Percentiles rank a stretch among this genome's conserved stretches.
Conservation (phyloP, 2,797 vertebrate species). For the Cuculus canorus region DNA sequence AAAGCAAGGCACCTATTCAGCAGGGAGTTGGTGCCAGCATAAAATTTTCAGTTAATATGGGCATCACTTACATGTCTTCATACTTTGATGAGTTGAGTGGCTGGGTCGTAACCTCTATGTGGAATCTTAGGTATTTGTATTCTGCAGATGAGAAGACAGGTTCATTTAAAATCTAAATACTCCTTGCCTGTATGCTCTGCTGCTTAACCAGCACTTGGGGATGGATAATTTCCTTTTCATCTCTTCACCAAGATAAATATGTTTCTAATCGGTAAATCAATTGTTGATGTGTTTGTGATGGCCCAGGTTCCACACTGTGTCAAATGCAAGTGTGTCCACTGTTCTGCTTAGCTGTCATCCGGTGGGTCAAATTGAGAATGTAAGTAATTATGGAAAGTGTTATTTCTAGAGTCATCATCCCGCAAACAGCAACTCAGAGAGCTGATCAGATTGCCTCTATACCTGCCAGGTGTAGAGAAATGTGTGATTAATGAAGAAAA, state of each 20-base stretch:
- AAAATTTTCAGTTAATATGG: background rate
- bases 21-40: background rate
- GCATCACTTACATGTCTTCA: background rate
- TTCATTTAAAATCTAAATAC: background rate
- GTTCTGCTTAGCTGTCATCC: background rate
- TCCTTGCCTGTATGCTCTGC: background rate
- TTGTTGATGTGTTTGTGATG: background rate
- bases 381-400: background rate
- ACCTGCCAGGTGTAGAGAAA: background rate
- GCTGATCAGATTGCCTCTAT: background rate
- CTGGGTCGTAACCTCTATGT: background rate
- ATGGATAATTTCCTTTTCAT: background rate
- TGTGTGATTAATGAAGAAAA: background rate
- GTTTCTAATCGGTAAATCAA: background rate
- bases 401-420: background rate
- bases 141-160: background rate
- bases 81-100: background rate
- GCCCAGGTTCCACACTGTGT: background rate
- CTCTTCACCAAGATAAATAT: background rate
- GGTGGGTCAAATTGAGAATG: rapidly evolving
- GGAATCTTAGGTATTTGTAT: background rate
- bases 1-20: background rate
- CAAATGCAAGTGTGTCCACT: background rate
- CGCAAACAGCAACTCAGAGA: background rate
- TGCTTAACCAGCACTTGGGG: background rate